Percentiles rank a stretch among this genome's conserved stretches.
Evolutionary conservation across 2,797 vertebrate species (phyloP).

Genomic region (Pseudomugil tenellus): DNA sequence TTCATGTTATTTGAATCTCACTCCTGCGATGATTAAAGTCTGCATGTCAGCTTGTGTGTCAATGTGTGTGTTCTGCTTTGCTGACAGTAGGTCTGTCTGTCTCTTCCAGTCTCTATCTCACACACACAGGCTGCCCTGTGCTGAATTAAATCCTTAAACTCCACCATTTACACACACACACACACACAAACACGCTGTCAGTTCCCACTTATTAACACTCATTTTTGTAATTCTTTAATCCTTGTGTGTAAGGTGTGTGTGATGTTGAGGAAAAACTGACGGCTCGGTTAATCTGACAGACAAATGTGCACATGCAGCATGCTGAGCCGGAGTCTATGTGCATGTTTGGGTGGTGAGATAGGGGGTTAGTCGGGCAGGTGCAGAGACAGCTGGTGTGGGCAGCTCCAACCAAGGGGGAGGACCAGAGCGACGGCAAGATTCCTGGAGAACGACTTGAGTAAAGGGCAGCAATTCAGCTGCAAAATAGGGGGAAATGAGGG

Average conservation of each 20-base stretch:
- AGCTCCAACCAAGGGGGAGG: slow-evolving; percentile 74
- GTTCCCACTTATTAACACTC: slow-evolving; percentile 51
- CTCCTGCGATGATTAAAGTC: slow-evolving; percentile 16
- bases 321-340: slow-evolving; percentile 46
- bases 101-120: slow-evolving; percentile 63
- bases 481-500: slow-evolving; percentile 45
- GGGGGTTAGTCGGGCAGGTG: slow-evolving; percentile 80
- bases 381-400: slow-evolving; percentile 84
- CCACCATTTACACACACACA: slow-evolving; percentile 18
- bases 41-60: slow-evolving; percentile 4
- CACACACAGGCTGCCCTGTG: slow-evolving; percentile 52
- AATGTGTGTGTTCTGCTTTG: slow-evolving; percentile 29
- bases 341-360: slow-evolving; percentile 35
- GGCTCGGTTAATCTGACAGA: slow-evolving; percentile 30
- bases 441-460: slow-evolving; percentile 68
- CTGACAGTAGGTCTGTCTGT: slow-evolving; percentile 66
- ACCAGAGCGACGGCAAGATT: slow-evolving; percentile 52
- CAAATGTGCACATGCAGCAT: slow-evolving; percentile 42
- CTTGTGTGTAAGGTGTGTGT: slow-evolving; percentile 27
- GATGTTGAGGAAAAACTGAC: slow-evolving; percentile 6
- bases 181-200: slow-evolving; percentile 13
- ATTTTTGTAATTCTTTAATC: slow-evolving; percentile 63
- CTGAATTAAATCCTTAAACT: slow-evolving; percentile 42
- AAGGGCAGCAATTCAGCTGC: slow-evolving; percentile 51
- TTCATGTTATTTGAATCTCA: neutral